Evolutionary conservation across 2,797 vertebrate species (phyloP), one percentile per base, ranked within the genome.

Genomic region (Xiphophorus birchmanni): DNA sequence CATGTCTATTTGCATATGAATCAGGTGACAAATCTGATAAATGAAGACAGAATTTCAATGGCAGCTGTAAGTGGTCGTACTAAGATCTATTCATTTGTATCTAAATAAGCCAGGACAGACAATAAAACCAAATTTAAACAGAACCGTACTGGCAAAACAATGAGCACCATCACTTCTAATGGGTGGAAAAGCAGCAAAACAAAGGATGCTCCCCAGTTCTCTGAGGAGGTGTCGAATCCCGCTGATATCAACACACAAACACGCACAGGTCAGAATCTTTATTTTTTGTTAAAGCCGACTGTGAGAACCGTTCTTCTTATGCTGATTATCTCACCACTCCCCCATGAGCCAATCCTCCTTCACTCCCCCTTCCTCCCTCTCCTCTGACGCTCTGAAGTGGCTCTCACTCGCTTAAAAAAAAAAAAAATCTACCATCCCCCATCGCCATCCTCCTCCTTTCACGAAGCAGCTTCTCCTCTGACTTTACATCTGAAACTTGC

Each of bases 231-330:
- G 81, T 75, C 78, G 82, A 71, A 88, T 89, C 84, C 78, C 18
- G 7, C 78, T 40, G 77, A 85, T 77, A 81, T 77, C 84, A 82
- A 86, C 74, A 86, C 79, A 86, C 77, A 79, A 78, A 82, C 84
- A 87, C 29, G 69, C 76, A 11, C 75, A 85, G 73, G 82, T 78
- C 87, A 52, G 83, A 89, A 85, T 82, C 89, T 92, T 92, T 75
- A 92, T 92, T 93, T 75, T 75, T 92, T 93, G 93, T 92, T 93
- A 87, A 88, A 85, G 88, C 90, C 80, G 89, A 92, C 88, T 82
- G 78, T 85, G 90, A 93, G 91, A 94, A 93, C 91, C 86, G 88
- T 75, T 89, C 87, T 73, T 89, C 88, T 93, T 94, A 91, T 93
- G 92, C 88, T 87, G 92, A 93, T 93, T 94, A 91, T 92, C 92